A percentile compares a stretch with the other conserved stretches of the same genome.
These are phyloP conservation scores for Hormiphora californensis DNA, from an alignment of 37 sponge, comb jelly and placozoan genomes.

Conservation along the genomic window DNA sequence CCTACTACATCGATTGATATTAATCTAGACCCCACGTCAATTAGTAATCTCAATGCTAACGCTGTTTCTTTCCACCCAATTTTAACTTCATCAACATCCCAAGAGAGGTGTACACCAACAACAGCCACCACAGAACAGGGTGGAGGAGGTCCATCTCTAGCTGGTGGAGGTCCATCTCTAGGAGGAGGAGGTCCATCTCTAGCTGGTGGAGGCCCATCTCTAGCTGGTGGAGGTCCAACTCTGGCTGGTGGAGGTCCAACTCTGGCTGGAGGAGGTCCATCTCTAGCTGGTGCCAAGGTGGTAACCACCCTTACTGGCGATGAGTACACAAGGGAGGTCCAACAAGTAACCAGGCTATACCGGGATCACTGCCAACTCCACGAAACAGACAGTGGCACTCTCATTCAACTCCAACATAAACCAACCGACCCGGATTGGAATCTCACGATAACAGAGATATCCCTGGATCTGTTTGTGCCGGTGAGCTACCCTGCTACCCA, in stretches of 20 bases:
- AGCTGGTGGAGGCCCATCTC: neutral
- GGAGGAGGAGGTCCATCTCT: no score
- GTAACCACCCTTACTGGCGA: neutral
- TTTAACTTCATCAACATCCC: neutral
- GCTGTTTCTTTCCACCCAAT: no score
- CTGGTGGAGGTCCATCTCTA: no score
- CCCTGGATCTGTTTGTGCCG: slow-evolving; percentile 34
- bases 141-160: no score
- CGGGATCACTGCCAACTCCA: neutral
- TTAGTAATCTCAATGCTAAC: no score
- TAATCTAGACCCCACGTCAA: no score
- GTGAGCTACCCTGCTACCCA: neutral
- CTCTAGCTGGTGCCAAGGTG: neutral
- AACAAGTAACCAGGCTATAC: slow-evolving; percentile 3
- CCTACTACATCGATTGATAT: neutral
- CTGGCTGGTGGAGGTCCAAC: no score
- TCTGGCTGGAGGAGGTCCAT: no score
- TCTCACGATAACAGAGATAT: neutral
- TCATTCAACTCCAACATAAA: neutral
- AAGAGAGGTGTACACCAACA: neutral
- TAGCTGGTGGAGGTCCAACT: no score
- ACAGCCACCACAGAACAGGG: no score
- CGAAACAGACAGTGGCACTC: neutral
- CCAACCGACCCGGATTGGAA: slow-evolving; percentile 53
- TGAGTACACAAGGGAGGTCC: slow-evolving; percentile 1